phyloP scores from a whole-genome alignment of 2,888 invertebrate genomes.

The Pantelozetes paolii region DNA sequence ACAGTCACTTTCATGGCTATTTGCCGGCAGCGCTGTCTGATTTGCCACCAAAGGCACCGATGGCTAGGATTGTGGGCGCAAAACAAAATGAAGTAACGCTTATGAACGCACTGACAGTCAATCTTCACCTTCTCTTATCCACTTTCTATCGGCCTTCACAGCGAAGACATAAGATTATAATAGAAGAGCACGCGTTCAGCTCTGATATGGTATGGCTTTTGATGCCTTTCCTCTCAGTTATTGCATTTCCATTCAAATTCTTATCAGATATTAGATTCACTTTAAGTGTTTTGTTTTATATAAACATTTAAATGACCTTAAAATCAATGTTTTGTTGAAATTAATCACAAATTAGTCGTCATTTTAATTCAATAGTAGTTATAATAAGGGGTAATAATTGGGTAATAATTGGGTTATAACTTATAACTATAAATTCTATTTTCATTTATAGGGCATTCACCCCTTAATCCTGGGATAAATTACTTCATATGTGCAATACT shows the following conservation, averaged over 20 bases:
- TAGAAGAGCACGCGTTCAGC: constrained; percentile 59
- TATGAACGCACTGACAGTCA: constrained; percentile 60
- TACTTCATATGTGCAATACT: too few species aligned
- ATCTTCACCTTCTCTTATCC: constrained; percentile 58
- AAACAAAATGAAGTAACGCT: constrained; percentile 55
- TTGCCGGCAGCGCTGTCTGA: constrained; percentile 51
- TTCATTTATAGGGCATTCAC: too few species aligned
- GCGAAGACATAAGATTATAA: constrained; percentile 57
- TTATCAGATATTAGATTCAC: background rate
- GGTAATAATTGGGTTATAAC: too few species aligned
- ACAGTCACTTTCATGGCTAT: constrained; percentile 49
- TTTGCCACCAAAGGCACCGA: constrained; percentile 47
- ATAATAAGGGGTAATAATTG: too few species aligned
- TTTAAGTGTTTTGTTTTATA: constrained; percentile 14
- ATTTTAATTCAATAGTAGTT: too few species aligned
- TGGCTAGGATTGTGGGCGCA: constrained; percentile 49
- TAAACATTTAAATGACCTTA: background rate
- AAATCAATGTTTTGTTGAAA: background rate
- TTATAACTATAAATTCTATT: too few species aligned
- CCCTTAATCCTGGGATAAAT: too few species aligned
- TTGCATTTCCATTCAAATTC: background rate
- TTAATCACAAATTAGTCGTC: too few species aligned
- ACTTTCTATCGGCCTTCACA: constrained; percentile 59
- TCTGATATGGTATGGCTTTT: constrained; percentile 56
- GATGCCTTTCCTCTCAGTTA: background rate